A percentile compares a stretch with the other conserved stretches of the same genome.
Evolutionary conservation across 2,888 invertebrate species (phyloP).

Genomic region (Drosophila testacea): DNA sequence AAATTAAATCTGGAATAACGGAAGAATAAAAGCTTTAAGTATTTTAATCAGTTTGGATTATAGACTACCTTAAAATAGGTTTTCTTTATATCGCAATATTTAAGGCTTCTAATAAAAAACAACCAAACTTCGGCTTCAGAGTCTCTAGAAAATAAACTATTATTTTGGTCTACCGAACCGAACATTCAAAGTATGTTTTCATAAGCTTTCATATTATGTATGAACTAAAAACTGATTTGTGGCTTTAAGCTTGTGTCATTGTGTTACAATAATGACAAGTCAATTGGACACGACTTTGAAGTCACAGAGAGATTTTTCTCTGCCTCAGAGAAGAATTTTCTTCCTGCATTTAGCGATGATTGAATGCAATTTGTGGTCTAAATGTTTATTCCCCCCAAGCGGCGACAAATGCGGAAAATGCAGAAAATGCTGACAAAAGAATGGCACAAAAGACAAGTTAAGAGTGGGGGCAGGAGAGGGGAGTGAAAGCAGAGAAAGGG

Average conservation of each 20-base stretch:
- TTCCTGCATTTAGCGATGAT: slow-evolving; percentile 39
- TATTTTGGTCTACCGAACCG: no score
- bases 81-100: no score
- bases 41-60: no score
- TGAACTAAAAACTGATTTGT: neutral
- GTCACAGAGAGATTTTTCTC: neutral
- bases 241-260: slow-evolving; percentile 12
- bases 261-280: slow-evolving; percentile 24
- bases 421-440: slow-evolving; percentile 5
- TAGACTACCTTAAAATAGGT: no score
- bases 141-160: no score
- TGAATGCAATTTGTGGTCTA: slow-evolving; percentile 52
- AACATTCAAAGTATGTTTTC: no score
- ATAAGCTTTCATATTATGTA: neutral
- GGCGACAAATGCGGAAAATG: slow-evolving; percentile 23
- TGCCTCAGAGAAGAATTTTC: slow-evolving; percentile 25
- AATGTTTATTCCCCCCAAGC: slow-evolving; percentile 34
- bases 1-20: neutral
- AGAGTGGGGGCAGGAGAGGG: no score
- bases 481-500: neutral
- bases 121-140: no score
- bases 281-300: slow-evolving; percentile 37
- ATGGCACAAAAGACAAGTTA: neutral
- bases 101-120: no score
- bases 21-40: neutral